Percentiles rank a stretch among this genome's conserved stretches.
Evolutionary conservation across 2,888 invertebrate genomes (phyloP).

Genomic region (Apodemia zela): DNA sequence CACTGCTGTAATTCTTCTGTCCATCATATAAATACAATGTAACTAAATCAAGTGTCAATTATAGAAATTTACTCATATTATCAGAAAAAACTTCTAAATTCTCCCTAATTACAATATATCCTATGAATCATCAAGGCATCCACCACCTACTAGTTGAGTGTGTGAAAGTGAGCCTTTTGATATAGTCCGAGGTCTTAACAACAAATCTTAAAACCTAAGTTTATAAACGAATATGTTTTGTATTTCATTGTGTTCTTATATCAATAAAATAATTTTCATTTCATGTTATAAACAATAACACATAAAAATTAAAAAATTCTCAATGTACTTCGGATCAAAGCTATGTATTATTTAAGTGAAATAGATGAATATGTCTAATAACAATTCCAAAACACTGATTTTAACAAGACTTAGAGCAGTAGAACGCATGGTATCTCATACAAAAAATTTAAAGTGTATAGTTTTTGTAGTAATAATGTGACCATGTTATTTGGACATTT

Average conservation of each 20-base stretch:
- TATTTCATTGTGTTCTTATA: no score
- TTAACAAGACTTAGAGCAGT: neutral
- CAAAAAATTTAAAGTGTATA: neutral
- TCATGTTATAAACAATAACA: neutral
- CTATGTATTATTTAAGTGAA: neutral
- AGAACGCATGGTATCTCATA: slow-evolving; percentile 11
- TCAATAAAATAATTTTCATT: neutral
- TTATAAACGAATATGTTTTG: neutral
- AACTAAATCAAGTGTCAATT: no score
- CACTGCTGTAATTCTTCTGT: no score
- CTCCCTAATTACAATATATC: no score
- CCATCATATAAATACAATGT: no score
- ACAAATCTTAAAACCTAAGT: neutral
- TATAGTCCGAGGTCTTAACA: neutral
- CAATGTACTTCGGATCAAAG: neutral
- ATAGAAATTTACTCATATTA: no score
- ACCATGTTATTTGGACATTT: neutral
- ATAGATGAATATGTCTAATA: neutral
- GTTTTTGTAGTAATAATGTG: neutral
- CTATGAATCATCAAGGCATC: no score
- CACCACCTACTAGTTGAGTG: no score
- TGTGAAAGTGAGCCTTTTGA: neutral
- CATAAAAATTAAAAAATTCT: neutral
- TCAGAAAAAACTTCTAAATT: neutral
- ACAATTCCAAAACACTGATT: slow-evolving; percentile 8